Evolutionary conservation across 2,888 invertebrate species (phyloP).

Genomic region (Rambutsinella grinnellia): DNA sequence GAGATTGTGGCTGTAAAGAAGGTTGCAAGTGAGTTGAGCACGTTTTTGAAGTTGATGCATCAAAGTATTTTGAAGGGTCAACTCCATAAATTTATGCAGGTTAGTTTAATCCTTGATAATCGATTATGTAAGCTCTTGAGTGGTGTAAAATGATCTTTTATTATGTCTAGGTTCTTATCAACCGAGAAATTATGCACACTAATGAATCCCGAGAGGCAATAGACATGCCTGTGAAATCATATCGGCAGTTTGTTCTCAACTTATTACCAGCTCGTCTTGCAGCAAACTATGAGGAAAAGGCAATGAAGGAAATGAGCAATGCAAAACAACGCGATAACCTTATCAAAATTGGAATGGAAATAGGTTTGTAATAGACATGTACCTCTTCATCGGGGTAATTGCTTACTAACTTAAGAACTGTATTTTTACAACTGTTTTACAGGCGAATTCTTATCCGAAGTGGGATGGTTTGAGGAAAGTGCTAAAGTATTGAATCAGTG

Average conservation of each 20-base stretch:
- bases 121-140: too few relatives aligned
- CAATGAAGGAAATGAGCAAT: neutral
- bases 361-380: slow-evolving; percentile 9
- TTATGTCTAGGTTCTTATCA: too few relatives aligned
- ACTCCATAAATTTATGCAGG: slow-evolving; percentile 38
- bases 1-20: slow-evolving; percentile 15
- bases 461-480: slow-evolving; percentile 87
- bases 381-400: neutral
- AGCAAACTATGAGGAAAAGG: slow-evolving; percentile 17
- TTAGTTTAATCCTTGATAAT: too few relatives aligned
- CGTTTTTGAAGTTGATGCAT: slow-evolving; percentile 34
- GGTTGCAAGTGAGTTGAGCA: neutral
- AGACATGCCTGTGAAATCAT: neutral
- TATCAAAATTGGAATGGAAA: slow-evolving; percentile 16
- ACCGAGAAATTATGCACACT: neutral
- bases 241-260: slow-evolving; percentile 10
- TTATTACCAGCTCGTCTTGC: slow-evolving; percentile 25
- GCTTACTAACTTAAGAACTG: neutral
- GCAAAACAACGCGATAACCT: slow-evolving; percentile 4
- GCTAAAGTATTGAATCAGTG: slow-evolving; percentile 80
- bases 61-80: slow-evolving; percentile 18
- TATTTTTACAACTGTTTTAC: neutral
- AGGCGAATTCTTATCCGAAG: slow-evolving; percentile 83
- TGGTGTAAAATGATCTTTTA: too few relatives aligned
- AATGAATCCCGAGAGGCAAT: neutral